These are phyloP conservation scores for Tipula confusa DNA, from an alignment of 2,888 invertebrate species.

Conservation along the genomic window DNA sequence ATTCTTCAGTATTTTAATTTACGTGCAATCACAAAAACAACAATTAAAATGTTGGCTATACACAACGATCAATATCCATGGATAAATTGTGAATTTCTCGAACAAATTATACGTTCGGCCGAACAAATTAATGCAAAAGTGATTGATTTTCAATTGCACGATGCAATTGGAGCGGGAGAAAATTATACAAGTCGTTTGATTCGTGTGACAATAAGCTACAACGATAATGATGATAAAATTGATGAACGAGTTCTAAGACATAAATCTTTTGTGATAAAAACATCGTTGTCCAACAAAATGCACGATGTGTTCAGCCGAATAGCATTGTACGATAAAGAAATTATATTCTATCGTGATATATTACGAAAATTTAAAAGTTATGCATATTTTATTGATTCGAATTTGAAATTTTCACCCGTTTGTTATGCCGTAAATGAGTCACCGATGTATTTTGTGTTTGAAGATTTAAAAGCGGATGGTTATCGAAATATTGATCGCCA, in stretches of 20 bases:
- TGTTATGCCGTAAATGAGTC: not conserved
- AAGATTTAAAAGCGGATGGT: not conserved
- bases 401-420: not conserved
- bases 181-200: too few species aligned
- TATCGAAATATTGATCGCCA: not conserved
- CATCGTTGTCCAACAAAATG: not conserved
- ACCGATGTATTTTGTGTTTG: not conserved
- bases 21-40: not conserved
- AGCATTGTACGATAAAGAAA: not conserved
- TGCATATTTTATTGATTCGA: not conserved
- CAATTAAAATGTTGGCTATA: not conserved
- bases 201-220: not conserved
- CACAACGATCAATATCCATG: not conserved
- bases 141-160: too few species aligned
- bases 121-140: too few species aligned
- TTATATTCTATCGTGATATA: not conserved
- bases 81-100: not conserved
- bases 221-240: not conserved
- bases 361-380: not conserved
- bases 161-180: too few species aligned
- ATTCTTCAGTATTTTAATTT: not conserved
- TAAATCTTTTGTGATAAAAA: not conserved
- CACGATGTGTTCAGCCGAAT: not conserved
- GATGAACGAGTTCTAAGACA: not conserved
- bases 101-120: not conserved